Evolutionary conservation across 2,113 vertebrate genomes (phyloP), one percentile per base, ranked within the genome.

Genomic region (Patagioenas fasciata): DNA sequence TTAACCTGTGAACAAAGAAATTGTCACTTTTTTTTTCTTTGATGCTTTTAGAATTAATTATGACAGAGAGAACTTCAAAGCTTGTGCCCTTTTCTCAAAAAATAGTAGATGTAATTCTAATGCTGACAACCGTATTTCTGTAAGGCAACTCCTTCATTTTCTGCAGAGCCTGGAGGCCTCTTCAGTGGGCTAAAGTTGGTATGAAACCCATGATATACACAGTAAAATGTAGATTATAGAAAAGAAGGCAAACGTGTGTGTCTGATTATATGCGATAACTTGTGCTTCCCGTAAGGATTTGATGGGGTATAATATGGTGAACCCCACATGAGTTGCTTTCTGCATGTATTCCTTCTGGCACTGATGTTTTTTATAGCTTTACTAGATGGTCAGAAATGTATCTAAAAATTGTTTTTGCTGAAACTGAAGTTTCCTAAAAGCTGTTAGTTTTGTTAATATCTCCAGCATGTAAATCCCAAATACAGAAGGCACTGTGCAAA

Each of bases 11-110:
- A 66, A 85, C 71, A 83, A 72, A 67, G 11, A 82, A 94, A 65
- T 66, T 42, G 36, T 51, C 16, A 9, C 4, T 47, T 19, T 47
- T 47, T 19, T 47, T 97, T 95, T 93, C 66, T 91, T 86, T 89
- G 94, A 90, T 95, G 75, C 60, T 91, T 96, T 95, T 18, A 80
- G 96, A 97, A 97, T 96, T 95, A 96, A 96, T 96, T 97, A 90
- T 40, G 89, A 29, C 65, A 69, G 95, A 95, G 80, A 94, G 57
- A 97, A 93, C 89, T 95, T 82, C 57, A 80, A 89, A 91, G 50
- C 40, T 65, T 73, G 34, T 34, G 58, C 44, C 40, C 10, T 80
- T 88, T 57, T 19, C n/a, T 79, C 60, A 83, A 88, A 65, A 80
- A 95, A 92, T 64, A 88, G 78, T 61, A 85, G 62, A 80, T 44